A percentile compares a stretch with the other conserved stretches of the same genome.
These are phyloP conservation scores for Glaucopsyche alexis DNA, from an alignment of 2,888 invertebrate species.

Conservation along the genomic window DNA sequence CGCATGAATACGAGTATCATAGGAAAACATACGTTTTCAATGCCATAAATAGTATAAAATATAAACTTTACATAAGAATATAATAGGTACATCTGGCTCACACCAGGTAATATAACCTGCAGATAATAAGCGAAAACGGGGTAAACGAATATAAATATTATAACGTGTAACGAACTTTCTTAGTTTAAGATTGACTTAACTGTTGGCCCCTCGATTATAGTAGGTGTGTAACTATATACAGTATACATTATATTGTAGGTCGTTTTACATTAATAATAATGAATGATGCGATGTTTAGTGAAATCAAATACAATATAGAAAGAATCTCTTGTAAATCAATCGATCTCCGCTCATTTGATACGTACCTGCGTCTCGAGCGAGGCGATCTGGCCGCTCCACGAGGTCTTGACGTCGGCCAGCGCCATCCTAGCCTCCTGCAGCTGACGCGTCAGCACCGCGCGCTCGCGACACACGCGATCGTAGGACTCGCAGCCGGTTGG, in stretches of 20 bases:
- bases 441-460: conserved; percentile 84
- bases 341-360: neutral
- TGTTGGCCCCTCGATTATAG: too few relatives aligned
- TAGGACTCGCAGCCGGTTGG: conserved; percentile 59
- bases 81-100: neutral
- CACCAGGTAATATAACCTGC: neutral
- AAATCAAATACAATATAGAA: neutral
- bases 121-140: too few relatives aligned
- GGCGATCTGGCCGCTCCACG: conserved; percentile 95
- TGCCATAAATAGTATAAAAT: too few relatives aligned
- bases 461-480: conserved; percentile 66
- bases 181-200: neutral
- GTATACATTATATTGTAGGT: too few relatives aligned
- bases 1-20: neutral
- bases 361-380: conserved; percentile 92
- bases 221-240: too few relatives aligned
- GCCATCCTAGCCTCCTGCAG: conserved; percentile 92
- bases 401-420: conserved; percentile 92
- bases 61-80: neutral
- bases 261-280: neutral
- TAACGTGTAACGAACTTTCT: neutral
- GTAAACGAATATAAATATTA: neutral
- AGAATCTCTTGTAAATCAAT: too few relatives aligned
- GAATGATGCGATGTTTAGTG: neutral
- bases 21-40: neutral